Evolutionary conservation across 2,113 vertebrate species (phyloP).

Genomic region (Ceratotherium simum): DNA sequence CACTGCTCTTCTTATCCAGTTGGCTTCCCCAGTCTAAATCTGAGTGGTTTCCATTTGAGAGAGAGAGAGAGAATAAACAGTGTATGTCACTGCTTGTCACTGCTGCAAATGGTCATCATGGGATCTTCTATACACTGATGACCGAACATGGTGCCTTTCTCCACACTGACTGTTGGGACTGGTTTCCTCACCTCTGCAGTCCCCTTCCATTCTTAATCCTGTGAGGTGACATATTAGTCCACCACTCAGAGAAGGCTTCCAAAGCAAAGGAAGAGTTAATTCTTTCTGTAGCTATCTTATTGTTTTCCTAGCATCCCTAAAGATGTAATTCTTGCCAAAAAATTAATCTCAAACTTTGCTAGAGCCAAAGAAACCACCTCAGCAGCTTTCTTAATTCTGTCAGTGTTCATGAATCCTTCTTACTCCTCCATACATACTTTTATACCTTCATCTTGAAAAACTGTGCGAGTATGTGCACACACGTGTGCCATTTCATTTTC

Average conservation of each 20-base stretch:
- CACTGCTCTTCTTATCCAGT: not conserved
- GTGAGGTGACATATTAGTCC: not conserved
- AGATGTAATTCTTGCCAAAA: constrained; percentile 43
- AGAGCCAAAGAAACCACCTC: not conserved
- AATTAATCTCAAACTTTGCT: constrained; percentile 21
- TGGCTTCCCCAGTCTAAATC: not conserved
- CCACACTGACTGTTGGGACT: accelerated
- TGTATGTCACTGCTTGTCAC: not conserved
- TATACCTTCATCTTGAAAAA: not conserved
- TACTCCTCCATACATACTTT: not conserved
- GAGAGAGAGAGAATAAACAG: not conserved
- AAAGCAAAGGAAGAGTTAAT: not conserved
- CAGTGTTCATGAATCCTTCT: not conserved
- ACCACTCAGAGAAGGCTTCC: not conserved
- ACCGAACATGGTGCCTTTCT: not conserved
- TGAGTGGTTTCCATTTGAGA: not conserved
- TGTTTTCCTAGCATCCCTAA: constrained; percentile 32
- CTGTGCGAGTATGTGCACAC: not conserved
- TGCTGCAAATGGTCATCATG: not conserved
- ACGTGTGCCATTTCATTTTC: not conserved
- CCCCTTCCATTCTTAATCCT: too few species aligned
- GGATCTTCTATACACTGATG: not conserved
- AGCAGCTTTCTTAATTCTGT: not conserved
- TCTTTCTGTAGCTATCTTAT: not conserved
- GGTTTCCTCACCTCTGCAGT: not conserved